Percentiles rank a stretch among this genome's conserved stretches.
phyloP scores from a whole-genome alignment of 1,140 invertebrate species.

The Drosophila nasuta region DNA sequence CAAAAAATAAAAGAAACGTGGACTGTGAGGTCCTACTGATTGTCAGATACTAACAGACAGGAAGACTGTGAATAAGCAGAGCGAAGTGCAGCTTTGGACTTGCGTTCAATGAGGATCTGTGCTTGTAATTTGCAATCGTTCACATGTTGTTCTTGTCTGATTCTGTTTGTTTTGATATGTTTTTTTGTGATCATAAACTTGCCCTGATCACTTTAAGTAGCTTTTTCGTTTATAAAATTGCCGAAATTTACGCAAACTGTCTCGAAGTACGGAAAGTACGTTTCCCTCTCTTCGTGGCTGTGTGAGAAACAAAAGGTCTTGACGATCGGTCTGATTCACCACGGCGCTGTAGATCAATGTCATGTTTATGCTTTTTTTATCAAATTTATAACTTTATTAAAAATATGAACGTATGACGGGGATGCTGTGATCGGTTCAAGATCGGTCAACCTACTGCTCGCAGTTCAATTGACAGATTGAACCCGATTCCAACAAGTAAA shows the following conservation, averaged over 20 bases:
- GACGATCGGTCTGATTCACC: constrained; percentile 44
- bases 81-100: constrained; percentile 23
- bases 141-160: constrained; percentile 81
- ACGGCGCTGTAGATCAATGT: constrained; percentile 75
- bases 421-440: constrained; percentile 16
- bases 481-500: not conserved
- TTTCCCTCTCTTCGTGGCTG: constrained; percentile 40
- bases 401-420: constrained; percentile 32
- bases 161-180: constrained; percentile 75
- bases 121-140: constrained; percentile 81
- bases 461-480: constrained; percentile 2
- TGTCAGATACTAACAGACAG: constrained; percentile 57
- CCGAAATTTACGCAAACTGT: constrained; percentile 69
- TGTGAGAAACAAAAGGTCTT: constrained; percentile 68
- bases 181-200: constrained; percentile 72
- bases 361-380: constrained; percentile 64
- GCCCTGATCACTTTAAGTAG: constrained; percentile 54
- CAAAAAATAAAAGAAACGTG: constrained; percentile 18
- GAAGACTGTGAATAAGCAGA: not conserved
- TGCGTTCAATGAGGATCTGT: constrained; percentile 26
- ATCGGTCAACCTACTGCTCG: constrained; percentile 14
- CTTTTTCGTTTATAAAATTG: constrained; percentile 60
- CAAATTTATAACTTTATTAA: constrained; percentile 82
- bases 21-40: constrained; percentile 51
- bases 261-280: constrained; percentile 22